A percentile compares a stretch with the other conserved stretches of the same genome.
Evolutionary conservation across 2,113 vertebrate genomes (phyloP).

Genomic region (Anhinga anhinga): DNA sequence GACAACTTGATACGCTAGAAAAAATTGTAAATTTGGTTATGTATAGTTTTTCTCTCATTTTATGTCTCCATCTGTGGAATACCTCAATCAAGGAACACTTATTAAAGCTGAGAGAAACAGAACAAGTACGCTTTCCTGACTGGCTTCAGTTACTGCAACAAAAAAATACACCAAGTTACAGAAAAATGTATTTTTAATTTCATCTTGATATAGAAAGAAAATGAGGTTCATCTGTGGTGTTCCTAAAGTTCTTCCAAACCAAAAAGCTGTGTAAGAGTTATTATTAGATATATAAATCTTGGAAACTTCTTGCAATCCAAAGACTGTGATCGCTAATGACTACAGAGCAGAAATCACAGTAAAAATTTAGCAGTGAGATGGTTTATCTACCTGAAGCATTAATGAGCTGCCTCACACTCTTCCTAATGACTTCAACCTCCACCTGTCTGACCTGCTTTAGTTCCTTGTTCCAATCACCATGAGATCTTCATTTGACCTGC

Average conservation of each 20-base stretch:
- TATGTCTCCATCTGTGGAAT: not conserved
- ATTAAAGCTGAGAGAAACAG: not conserved
- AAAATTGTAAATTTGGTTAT: not conserved
- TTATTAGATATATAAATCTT: slow-evolving; percentile 17
- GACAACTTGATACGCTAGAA: not conserved
- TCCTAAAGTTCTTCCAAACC: not conserved
- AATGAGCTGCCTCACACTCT: not conserved
- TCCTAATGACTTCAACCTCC: not conserved
- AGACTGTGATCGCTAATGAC: not conserved
- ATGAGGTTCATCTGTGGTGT: not conserved
- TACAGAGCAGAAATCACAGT: not conserved
- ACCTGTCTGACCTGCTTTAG: not conserved
- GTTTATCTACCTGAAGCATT: not conserved
- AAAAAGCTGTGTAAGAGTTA: not conserved
- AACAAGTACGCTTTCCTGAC: not conserved
- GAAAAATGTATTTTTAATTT: slow-evolving; percentile 24
- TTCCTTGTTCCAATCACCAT: not conserved
- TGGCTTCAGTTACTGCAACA: not conserved
- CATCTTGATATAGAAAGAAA: not conserved
- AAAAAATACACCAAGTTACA: not conserved
- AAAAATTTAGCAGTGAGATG: not conserved
- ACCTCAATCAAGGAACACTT: not conserved
- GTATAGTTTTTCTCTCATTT: not conserved
- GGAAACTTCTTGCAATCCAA: not conserved
- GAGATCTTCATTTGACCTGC: not conserved